phyloP scores from a whole-genome alignment of 2,113 vertebrate genomes.

The Leuciscus idus region DNA sequence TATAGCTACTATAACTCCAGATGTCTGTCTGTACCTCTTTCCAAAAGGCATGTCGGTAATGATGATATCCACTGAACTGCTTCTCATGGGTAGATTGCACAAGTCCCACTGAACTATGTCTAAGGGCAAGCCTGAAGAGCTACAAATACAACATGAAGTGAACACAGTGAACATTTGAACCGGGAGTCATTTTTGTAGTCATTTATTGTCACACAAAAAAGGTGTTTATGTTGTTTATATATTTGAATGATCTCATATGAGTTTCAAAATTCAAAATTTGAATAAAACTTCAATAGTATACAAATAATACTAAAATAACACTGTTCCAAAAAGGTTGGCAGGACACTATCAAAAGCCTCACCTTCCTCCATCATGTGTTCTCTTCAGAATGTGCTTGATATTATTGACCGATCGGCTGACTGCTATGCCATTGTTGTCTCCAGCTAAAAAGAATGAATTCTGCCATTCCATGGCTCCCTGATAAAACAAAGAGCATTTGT shows the following conservation, averaged over 20 bases:
- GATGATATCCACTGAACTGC: slow-evolving; percentile 87
- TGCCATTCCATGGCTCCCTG: slow-evolving; percentile 92
- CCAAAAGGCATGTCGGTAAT: slow-evolving; percentile 98
- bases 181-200: background rate
- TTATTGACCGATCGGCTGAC: slow-evolving; percentile 93
- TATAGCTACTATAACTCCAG: background rate
- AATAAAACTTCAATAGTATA: background rate
- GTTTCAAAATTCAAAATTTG: background rate
- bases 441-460: slow-evolving; percentile 87
- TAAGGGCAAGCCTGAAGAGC: slow-evolving; percentile 80
- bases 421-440: slow-evolving; percentile 92
- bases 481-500: slow-evolving; percentile 7
- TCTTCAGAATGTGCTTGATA: slow-evolving; percentile 86
- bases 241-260: no score
- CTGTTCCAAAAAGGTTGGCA: background rate
- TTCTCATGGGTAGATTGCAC: slow-evolving; percentile 86
- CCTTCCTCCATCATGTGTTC: slow-evolving; percentile 79
- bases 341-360: slow-evolving; percentile 50
- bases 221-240: no score
- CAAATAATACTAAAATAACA: background rate
- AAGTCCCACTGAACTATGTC: slow-evolving; percentile 92
- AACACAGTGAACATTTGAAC: background rate
- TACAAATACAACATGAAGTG: slow-evolving; percentile 58
- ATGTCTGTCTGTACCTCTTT: slow-evolving; percentile 83
- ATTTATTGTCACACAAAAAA: no score